These are phyloP conservation scores for Girardinus metallicus DNA, from an alignment of 2,797 vertebrate genomes.

Conservation along the genomic window DNA sequence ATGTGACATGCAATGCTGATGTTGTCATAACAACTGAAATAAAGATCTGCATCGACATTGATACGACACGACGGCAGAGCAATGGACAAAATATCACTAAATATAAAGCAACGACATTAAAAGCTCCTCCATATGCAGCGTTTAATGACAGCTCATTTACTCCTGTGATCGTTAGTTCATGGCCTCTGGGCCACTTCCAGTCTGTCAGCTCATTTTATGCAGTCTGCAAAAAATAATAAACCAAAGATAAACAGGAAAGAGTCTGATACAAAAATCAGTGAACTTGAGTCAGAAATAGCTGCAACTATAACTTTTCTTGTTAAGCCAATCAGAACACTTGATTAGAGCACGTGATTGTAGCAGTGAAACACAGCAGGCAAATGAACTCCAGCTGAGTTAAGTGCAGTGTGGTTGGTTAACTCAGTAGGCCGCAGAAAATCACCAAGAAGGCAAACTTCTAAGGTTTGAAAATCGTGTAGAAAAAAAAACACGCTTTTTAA, in stretches of 20 bases:
- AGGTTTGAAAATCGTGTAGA: neutral
- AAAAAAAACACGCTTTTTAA: neutral
- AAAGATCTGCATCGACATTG: neutral
- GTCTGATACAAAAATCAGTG: neutral
- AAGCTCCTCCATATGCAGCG: neutral
- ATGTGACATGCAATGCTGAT: neutral
- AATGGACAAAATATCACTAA: neutral
- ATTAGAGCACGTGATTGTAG: neutral
- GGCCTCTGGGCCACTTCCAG: neutral
- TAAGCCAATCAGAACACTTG: neutral
- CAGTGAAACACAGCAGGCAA: neutral
- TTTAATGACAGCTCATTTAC: neutral
- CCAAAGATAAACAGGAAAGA: neutral
- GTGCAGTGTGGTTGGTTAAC: neutral
- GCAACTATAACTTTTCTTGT: neutral
- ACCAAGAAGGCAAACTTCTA: neutral
- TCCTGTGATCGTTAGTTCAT: neutral
- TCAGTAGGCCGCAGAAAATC: neutral
- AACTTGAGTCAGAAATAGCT: neutral
- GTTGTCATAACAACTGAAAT: conserved; percentile 50
- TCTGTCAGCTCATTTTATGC: neutral
- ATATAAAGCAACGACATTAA: neutral
- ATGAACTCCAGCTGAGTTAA: neutral
- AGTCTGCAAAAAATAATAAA: neutral
- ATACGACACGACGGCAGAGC: neutral